phyloP scores from a whole-genome alignment of 1,140 invertebrate genomes.

The Branchinecta lynchi region DNA sequence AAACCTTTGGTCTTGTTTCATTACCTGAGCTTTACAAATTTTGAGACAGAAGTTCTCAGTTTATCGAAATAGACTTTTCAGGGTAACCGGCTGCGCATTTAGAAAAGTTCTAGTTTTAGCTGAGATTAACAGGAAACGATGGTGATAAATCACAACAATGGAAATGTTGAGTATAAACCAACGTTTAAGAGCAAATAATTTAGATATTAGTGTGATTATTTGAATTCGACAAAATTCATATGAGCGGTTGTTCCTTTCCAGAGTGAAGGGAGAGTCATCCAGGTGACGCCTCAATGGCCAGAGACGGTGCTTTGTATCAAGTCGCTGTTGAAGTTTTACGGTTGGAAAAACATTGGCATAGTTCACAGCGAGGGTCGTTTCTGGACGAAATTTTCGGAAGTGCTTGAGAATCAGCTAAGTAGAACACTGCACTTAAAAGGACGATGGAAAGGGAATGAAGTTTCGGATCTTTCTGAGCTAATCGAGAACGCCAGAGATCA shows the following conservation, averaged over 20 bases:
- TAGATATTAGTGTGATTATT: background rate
- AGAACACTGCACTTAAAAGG: background rate
- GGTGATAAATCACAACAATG: background rate
- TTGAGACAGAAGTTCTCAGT: no score
- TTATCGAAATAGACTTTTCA: background rate
- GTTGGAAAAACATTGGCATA: background rate
- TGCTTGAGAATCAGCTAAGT: background rate
- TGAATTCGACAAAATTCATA: background rate
- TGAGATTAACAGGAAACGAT: background rate
- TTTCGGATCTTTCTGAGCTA: no score
- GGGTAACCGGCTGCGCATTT: background rate
- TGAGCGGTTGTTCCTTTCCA: background rate
- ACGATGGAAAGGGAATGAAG: background rate
- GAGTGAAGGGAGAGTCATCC: background rate
- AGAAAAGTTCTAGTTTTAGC: background rate
- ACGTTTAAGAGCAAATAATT: background rate
- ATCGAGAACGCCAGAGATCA: no score
- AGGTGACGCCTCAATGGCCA: background rate
- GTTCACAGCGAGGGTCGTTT: conserved; percentile 1
- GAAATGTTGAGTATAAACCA: background rate
- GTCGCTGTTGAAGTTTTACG: background rate
- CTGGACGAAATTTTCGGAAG: background rate
- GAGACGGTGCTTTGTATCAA: background rate
- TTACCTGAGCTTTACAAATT: no score
- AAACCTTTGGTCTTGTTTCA: no score